Evolutionary conservation across 1,140 invertebrate genomes (phyloP).

Genomic region (Melitaea cinxia): DNA sequence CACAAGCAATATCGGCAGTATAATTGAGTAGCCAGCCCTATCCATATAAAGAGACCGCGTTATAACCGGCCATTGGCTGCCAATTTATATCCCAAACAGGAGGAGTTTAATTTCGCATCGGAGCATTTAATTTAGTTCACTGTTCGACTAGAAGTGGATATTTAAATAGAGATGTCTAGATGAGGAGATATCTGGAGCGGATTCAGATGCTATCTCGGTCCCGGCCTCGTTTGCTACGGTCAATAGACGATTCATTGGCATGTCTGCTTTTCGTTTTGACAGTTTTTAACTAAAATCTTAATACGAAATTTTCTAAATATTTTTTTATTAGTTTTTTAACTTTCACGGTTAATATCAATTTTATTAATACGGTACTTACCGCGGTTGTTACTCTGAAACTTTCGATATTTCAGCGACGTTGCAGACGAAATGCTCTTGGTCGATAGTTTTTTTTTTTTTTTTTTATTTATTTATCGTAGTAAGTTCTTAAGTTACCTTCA

Average conservation of each 20-base stretch:
- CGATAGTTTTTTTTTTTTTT: too few species aligned
- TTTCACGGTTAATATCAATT: too few species aligned
- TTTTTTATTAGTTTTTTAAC: too few species aligned
- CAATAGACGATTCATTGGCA: slow-evolving; percentile 27
- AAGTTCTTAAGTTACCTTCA: too few species aligned
- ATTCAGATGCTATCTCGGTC: slow-evolving; percentile 56
- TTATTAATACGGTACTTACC: too few species aligned
- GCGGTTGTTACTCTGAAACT: too few species aligned
- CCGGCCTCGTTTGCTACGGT: slow-evolving; percentile 52
- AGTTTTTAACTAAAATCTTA: background rate
- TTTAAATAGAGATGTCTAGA: slow-evolving; percentile 75
- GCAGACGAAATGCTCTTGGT: too few species aligned
- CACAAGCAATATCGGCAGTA: slow-evolving; percentile 27
- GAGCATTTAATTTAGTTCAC: slow-evolving; percentile 65
- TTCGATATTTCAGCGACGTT: too few species aligned
- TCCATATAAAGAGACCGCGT: slow-evolving; percentile 28
- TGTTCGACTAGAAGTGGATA: slow-evolving; percentile 49
- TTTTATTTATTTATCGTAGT: too few species aligned
- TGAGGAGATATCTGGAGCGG: slow-evolving; percentile 53
- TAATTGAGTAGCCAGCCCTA: slow-evolving; percentile 33
- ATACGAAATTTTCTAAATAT: background rate
- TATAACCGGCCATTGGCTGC: slow-evolving; percentile 28
- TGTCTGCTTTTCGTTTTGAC: slow-evolving; percentile 3
- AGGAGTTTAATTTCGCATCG: slow-evolving; percentile 50
- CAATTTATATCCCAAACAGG: slow-evolving; percentile 49